Evolutionary conservation across 2,113 vertebrate genomes (phyloP), one percentile per base, ranked within the genome.

Genomic region (Triplophysa rosa): DNA sequence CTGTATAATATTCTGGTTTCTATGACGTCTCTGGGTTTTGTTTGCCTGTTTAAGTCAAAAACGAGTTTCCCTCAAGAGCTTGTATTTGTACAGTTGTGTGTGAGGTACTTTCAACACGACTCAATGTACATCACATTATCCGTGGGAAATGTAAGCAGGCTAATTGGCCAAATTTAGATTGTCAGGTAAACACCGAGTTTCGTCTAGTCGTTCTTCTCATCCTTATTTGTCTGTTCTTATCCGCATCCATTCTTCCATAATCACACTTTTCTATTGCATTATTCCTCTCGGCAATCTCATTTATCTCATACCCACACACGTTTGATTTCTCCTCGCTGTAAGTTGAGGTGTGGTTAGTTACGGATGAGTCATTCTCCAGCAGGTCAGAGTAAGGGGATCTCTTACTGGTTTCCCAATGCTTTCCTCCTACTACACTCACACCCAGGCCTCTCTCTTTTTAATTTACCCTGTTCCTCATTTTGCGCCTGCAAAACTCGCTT

Each of bases 61-160:
- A 11, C 0, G 4, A 7, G 33, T 37, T 37, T 45, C 42, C 10
- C 42, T 12, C 42, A 45, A 7, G 6, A 37, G 33, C 33, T 37
- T 37, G 6, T 7, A 7, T 37, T 37, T 37, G 5, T 37, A 37
- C 5, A 37, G 19, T n/a, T n/a, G 19, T 13, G 19, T 59, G 69
- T 40, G 54, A 72, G 52, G 23, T 59, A 72, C 33, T 23, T 58
- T 21, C 11, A 58, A 19, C 26, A 63, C 0, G 16, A 49, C 23
- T 54, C 40, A 3, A 40, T 45, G 47, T 37, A 77, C 23, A 82
- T 33, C 67, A 58, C 74, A 82, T 82, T 67, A 59, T 58, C 45
- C 19, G 59, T 61, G 54, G 37, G 37, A 26, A 29, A 58, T 65
- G 47, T 58, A 66, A n/a, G 61, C 68, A 45, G 47, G 11, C 29